Percentiles rank a stretch among this genome's conserved stretches.
Evolutionary conservation across 1,140 invertebrate species (phyloP).

Genomic region (Apocrypta bakeri): DNA sequence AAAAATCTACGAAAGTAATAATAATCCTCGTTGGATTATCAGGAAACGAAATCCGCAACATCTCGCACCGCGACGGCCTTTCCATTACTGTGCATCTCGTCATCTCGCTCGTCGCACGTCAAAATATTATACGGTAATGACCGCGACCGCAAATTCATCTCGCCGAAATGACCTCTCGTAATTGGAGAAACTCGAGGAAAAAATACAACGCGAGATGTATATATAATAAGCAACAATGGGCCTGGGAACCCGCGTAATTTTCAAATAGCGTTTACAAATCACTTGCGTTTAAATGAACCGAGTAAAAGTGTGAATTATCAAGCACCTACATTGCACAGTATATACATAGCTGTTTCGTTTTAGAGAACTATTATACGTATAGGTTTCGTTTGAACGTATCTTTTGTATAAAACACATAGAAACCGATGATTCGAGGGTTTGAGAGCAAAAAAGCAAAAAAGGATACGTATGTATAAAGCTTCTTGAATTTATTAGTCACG

Average conservation of each 20-base stretch:
- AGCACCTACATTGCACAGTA: not conserved
- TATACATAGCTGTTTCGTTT: not conserved
- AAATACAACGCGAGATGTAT: not conserved
- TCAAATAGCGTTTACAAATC: not conserved
- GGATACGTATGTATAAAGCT: not conserved
- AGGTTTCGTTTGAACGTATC: no score
- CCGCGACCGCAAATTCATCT: constrained; percentile 1
- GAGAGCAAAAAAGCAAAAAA: not conserved
- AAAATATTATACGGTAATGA: constrained; percentile 2
- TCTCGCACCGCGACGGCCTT: not conserved
- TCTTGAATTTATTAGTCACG: not conserved
- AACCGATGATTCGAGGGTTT: no score
- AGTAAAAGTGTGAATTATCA: not conserved
- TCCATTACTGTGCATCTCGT: not conserved
- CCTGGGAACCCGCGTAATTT: not conserved
- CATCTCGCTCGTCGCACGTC: not conserved
- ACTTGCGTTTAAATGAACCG: not conserved
- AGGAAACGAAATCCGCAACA: not conserved
- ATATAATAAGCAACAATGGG: not conserved
- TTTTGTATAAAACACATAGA: no score
- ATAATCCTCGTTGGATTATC: not conserved
- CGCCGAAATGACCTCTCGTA: not conserved
- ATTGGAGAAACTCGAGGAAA: not conserved
- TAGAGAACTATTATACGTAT: no score
- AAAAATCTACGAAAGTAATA: no score